These are phyloP conservation scores for Caenorhabditis sp. DNA, from an alignment of 2,888 invertebrate species.

Conservation along the genomic window DNA sequence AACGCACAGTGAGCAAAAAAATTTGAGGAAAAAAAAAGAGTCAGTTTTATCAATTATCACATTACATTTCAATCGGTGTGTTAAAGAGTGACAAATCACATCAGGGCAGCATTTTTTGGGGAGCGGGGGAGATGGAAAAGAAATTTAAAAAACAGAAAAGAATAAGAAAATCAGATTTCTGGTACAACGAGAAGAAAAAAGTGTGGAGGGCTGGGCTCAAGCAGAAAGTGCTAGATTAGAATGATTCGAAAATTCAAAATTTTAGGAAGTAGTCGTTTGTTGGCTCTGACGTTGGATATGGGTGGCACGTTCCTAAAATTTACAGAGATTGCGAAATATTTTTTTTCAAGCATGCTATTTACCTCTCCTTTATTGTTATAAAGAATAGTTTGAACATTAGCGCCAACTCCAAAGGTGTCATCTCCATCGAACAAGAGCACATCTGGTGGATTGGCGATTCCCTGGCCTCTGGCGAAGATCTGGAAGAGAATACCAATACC, in stretches of 20 bases:
- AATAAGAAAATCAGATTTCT: conserved; percentile 32
- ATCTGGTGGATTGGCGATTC: conserved; percentile 80
- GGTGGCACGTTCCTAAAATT: conserved; percentile 80
- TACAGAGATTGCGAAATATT: neutral
- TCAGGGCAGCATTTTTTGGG: conserved; percentile 1
- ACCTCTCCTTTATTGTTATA: conserved; percentile 83
- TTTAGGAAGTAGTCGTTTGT: conserved; percentile 54
- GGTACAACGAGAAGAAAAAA: conserved; percentile 50
- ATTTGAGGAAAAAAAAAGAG: too few relatives aligned
- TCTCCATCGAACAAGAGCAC: conserved; percentile 81
- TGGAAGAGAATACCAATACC: conserved; percentile 52
- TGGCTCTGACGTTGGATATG: conserved; percentile 79
- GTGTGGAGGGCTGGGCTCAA: conserved; percentile 28
- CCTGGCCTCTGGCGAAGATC: conserved; percentile 82
- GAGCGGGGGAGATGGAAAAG: neutral
- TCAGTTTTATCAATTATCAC: neutral
- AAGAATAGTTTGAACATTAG: conserved; percentile 83
- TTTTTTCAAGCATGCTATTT: neutral
- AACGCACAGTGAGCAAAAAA: neutral
- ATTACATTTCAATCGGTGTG: neutral
- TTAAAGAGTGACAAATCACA: neutral
- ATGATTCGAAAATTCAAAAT: neutral
- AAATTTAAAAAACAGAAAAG: conserved; percentile 18
- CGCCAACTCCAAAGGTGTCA: conserved; percentile 82
- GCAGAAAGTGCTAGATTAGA: conserved; percentile 43